Evolutionary conservation across 2,888 invertebrate genomes (phyloP), one percentile per base, ranked within the genome.

Genomic region (Drosophila peninsularis): DNA sequence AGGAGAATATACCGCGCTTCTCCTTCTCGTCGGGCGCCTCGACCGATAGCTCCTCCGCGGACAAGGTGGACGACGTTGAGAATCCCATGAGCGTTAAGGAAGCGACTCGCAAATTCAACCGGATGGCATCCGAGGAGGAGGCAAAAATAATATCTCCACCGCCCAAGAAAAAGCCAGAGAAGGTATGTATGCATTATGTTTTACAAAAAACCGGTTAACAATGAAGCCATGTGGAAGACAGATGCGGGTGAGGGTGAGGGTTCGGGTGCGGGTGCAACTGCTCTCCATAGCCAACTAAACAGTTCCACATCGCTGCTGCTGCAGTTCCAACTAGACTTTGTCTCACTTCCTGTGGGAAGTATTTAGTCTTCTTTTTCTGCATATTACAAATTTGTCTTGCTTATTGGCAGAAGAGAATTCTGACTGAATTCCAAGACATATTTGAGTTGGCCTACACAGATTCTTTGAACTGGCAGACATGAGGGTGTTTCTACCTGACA

Each of bases 51-150:
- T 75, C 80, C 7, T 58, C 65, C 39, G 70, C 70, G 4, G 87
- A 88, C 0, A 87, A 90, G 69, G 60, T 55, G 1, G 82, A 82
- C 5, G 49, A 36, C 1, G 93, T 93, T 68, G 95, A 95, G 83
- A 94, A 95, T 82, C 94, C 95, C 87, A 95, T 98, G 73, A 98
- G 97, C 87, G 98, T 98, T 11, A 97, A 97, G 91, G 98, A 98
- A 92, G 94, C 97, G 69, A 97, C 97, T 89, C 96, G 97, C 93
- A 97, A 97, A 93, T 97, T 98, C 91, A 98, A 98, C 92, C 94
- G 96, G 80, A 95, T 98, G 94, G 97, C 97, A 58, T 97, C 97
- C 0, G 96, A 97, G 88, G 95, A 95, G 89, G 94, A 94, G 37
- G 93, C 94, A 9, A 91, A 94, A 71, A 94, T 94, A 81, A 93